phyloP scores from a whole-genome alignment of 2,797 vertebrate genomes.

The Trematomus bernacchii region DNA sequence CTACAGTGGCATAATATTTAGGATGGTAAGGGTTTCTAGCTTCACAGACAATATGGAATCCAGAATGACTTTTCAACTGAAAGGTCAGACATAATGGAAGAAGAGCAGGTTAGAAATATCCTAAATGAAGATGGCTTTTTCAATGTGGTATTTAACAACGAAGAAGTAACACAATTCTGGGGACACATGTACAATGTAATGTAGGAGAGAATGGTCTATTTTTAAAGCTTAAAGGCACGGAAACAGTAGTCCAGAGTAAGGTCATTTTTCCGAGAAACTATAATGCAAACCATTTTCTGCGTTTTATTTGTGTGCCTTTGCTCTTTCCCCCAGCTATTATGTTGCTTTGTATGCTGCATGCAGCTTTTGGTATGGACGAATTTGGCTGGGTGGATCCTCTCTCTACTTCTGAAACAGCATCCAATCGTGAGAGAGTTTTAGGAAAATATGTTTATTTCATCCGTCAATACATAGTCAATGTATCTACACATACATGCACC shows the following conservation, averaged over 20 bases:
- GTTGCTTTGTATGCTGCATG: slow-evolving; percentile 74
- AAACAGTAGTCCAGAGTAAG: background rate
- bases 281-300: background rate
- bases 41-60: background rate
- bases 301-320: background rate
- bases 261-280: background rate
- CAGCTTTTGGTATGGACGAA: slow-evolving; percentile 5
- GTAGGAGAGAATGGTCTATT: background rate
- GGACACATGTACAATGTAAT: background rate
- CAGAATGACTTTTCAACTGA: background rate
- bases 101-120: background rate
- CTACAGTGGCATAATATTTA: background rate
- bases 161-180: background rate
- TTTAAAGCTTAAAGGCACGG: background rate
- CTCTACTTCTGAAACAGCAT: no score
- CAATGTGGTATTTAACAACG: background rate
- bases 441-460: background rate
- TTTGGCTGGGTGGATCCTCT: background rate
- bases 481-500: background rate
- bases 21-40: background rate
- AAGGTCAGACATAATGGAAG: background rate
- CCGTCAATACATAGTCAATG: background rate
- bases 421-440: slow-evolving; percentile 39
- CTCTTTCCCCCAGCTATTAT: slow-evolving; percentile 61
- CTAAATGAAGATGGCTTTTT: background rate